Evolutionary conservation across 92 coral and sea anemone species (phyloP), one percentile per base, ranked within the genome.

Genomic region (Pocillopora grandis): DNA sequence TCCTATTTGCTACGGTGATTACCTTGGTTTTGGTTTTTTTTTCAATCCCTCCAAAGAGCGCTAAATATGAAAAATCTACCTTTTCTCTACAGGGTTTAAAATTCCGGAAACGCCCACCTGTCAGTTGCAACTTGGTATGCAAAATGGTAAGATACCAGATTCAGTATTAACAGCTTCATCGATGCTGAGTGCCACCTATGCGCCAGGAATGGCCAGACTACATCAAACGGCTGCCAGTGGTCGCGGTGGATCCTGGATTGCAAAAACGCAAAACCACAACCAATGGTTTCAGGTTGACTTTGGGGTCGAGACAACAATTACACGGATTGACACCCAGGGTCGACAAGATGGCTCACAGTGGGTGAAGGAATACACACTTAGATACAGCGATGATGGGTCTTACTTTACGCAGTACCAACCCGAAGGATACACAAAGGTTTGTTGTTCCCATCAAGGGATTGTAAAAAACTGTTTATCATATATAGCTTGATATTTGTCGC

Each of bases 41-140:
- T 42, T n/a, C 49, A 42, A 42, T 42, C 5, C 5, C 49, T 42
- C 49, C 5, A 42, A 42, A 42, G 49, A 42, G 49, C 8, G 49
- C 49, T 1, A 42, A 42, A 42, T 42, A 7, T 42, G 49, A 3
- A 42, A 27, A 42, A 42, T 42, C 8, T 42, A 42, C 49, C 49
- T 16, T 17, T 70, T 12, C 56, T 15, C 42, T 15, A 18, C 55
- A 80, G 85, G 85, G 15, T 80, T 80, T 15, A 6, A 15, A 6
- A 58, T 58, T 57, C 70, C 85, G 0, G 15, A 19, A 17, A 14
- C 71, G 27, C 69, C 77, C 12, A 2, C 85, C 15, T 80, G 85
- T 37, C 55, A 58, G 77, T 35, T 10, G 14, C 87, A 48, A 62
- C 80, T 73, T n/a, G 87, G 87, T 13, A 73, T 83, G 87, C 62